A percentile compares a stretch with the other conserved stretches of the same genome.
These are phyloP conservation scores for Apotomis turbidana DNA, from an alignment of 2,888 invertebrate genomes.

Conservation along the genomic window DNA sequence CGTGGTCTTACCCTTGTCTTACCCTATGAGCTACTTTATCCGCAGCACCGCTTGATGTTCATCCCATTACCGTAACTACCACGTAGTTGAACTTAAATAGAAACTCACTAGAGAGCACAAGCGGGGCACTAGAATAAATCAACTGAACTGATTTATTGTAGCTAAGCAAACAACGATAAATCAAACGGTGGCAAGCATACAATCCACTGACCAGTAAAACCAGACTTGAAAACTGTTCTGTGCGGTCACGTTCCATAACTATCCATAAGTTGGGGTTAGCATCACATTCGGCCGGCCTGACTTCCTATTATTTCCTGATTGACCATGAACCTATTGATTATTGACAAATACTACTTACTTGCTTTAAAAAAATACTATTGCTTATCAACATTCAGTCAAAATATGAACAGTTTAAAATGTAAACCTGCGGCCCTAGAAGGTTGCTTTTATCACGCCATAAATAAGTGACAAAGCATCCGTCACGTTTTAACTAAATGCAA, in stretches of 20 bases:
- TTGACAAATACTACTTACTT: too few relatives aligned
- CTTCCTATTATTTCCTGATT: too few relatives aligned
- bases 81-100: constrained; percentile 29
- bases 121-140: constrained; percentile 61
- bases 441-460: too few relatives aligned
- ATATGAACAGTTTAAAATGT: too few relatives aligned
- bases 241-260: background rate
- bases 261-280: background rate
- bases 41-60: constrained; percentile 10
- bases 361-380: too few relatives aligned
- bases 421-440: too few relatives aligned
- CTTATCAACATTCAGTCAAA: too few relatives aligned
- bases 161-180: constrained; percentile 71
- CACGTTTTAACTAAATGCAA: too few relatives aligned
- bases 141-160: constrained; percentile 73
- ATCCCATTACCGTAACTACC: constrained; percentile 13
- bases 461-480: too few relatives aligned
- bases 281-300: too few relatives aligned
- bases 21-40: constrained; percentile 1
- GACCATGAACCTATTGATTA: too few relatives aligned
- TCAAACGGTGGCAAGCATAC: constrained; percentile 54
- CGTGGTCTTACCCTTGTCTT: background rate
- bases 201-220: constrained; percentile 45
- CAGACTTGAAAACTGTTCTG: constrained; percentile 9
- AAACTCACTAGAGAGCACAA: constrained; percentile 49